A percentile compares a stretch with the other conserved stretches of the same genome.
phyloP scores from a whole-genome alignment of 1,140 invertebrate species.

The Sminthurinus signatus region DNA sequence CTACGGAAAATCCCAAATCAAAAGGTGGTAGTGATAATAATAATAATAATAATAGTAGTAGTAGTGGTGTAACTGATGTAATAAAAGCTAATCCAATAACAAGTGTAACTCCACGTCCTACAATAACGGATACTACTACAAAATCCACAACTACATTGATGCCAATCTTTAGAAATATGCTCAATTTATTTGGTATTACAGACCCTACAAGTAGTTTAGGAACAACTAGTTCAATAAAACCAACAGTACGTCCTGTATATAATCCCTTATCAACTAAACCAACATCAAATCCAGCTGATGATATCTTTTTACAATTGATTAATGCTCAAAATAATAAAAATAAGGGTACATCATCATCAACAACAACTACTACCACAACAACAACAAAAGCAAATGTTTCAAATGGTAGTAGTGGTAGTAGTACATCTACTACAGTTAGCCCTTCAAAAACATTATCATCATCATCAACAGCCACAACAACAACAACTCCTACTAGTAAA shows the following conservation, averaged over 20 bases:
- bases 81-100: too few relatives aligned
- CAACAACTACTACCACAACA: slow-evolving; percentile 6
- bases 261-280: slow-evolving; percentile 3
- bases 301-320: slow-evolving; percentile 3
- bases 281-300: neutral
- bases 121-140: neutral
- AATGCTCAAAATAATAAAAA: neutral
- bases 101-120: slow-evolving; percentile 15
- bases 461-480: slow-evolving; percentile 5
- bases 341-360: neutral
- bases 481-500: neutral
- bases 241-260: neutral
- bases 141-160: slow-evolving; percentile 13
- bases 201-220: neutral
- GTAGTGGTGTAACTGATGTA: neutral
- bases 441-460: neutral
- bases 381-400: neutral
- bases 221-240: neutral
- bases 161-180: slow-evolving; percentile 19
- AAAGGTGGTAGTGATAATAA: too few relatives aligned
- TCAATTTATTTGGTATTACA: slow-evolving; percentile 18
- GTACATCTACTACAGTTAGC: neutral
- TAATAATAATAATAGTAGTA: too few relatives aligned
- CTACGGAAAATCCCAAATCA: neutral
- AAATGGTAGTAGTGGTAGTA: neutral